Evolutionary conservation across 2,797 vertebrate species (phyloP).

Genomic region (Thalassophryne amazonica): DNA sequence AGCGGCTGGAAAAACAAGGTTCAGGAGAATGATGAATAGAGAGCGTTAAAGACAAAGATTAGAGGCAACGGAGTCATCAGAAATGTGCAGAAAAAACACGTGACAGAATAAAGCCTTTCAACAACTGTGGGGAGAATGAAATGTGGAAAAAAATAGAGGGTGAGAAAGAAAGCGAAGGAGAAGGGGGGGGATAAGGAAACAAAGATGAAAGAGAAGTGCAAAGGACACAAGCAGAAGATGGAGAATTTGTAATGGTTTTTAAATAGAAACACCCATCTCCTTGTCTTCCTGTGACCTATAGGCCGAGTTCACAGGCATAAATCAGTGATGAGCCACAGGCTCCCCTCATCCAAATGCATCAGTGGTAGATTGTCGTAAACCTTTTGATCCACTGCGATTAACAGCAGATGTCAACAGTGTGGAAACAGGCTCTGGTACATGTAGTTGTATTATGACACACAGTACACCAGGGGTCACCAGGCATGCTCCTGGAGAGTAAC

Average conservation of each 20-base stretch:
- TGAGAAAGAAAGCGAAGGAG: neutral
- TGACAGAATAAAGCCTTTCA: too few species aligned
- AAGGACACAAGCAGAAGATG: neutral
- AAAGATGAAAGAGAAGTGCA: conserved; percentile 11
- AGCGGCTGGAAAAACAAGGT: neutral
- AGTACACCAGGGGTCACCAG: neutral
- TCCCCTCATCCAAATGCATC: conserved; percentile 37
- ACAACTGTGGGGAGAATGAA: neutral
- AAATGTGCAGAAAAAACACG: too few species aligned
- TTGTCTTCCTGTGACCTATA: conserved; percentile 11
- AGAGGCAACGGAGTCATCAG: neutral
- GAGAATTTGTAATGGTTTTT: conserved; percentile 11
- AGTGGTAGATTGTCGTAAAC: conserved; percentile 12
- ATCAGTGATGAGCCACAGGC: conserved; percentile 13
- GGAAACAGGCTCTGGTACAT: conserved; percentile 19
- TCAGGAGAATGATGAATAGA: neutral
- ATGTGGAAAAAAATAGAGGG: neutral
- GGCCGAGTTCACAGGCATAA: conserved; percentile 5
- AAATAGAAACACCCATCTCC: conserved; percentile 1
- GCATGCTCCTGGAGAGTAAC: too few species aligned
- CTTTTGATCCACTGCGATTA: conserved; percentile 30
- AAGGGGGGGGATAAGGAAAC: neutral
- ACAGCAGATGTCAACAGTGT: conserved; percentile 18
- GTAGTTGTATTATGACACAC: neutral
- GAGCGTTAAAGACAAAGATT: neutral